Evolutionary conservation across 2,797 vertebrate species (phyloP).

Genomic region (Melanogrammus aeglefinus): DNA sequence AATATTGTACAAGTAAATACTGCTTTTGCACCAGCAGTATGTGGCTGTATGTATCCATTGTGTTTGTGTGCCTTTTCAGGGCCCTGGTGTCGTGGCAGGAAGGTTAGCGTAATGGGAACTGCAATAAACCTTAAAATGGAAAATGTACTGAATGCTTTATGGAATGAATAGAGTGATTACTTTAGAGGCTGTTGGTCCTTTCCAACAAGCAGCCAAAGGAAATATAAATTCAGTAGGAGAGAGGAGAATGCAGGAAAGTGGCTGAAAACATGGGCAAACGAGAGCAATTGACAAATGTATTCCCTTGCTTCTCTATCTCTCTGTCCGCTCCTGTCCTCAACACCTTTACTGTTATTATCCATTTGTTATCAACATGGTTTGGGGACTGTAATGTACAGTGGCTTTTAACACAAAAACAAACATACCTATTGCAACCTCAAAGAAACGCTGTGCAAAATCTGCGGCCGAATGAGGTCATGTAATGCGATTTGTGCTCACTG

Average conservation of each 20-base stretch:
- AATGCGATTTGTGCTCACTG: neutral
- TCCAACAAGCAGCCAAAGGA: neutral
- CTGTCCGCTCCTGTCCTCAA: too few species aligned
- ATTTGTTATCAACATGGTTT: neutral
- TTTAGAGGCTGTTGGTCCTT: slow-evolving; percentile 1
- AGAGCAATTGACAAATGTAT: neutral
- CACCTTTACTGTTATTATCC: neutral
- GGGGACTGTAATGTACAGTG: neutral
- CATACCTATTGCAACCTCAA: neutral
- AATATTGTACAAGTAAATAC: neutral
- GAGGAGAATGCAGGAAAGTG: neutral
- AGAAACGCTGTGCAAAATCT: neutral
- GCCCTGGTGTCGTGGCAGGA: neutral
- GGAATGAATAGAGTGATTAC: slow-evolving; percentile 17
- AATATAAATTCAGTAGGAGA: slow-evolving; percentile 9
- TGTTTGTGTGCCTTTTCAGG: neutral
- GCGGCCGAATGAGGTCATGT: neutral
- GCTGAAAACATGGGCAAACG: neutral
- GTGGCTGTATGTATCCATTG: neutral
- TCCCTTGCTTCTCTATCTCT: neutral
- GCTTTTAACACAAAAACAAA: neutral
- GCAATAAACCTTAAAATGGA: slow-evolving; percentile 28
- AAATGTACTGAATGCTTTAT: neutral
- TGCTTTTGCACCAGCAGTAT: neutral
- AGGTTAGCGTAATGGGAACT: slow-evolving; percentile 22